Conservation (phyloP, 2,888 invertebrate species). For the Plemyria rubiginata region DNA sequence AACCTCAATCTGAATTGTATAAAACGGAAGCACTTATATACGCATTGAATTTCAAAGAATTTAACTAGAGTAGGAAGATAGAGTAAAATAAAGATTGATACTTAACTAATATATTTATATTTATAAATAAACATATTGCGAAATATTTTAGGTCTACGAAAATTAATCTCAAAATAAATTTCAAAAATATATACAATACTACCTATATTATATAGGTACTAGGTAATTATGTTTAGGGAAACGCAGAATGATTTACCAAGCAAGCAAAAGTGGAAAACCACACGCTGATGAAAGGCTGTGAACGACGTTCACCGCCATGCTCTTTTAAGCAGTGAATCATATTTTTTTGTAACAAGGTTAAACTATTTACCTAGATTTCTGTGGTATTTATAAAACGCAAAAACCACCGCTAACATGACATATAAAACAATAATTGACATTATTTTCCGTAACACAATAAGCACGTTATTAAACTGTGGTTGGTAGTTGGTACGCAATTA, state of each 20-base stretch:
- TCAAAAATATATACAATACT: neutral
- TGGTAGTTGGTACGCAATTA: conserved; percentile 39
- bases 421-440: conserved; percentile 44
- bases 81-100: conserved; percentile 3
- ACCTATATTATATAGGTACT: too few relatives aligned
- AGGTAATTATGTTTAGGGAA: too few relatives aligned
- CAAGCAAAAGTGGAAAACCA: conserved; percentile 12
- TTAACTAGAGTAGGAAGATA: conserved; percentile 2
- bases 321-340: conserved; percentile 38
- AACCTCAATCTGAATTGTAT: conserved; percentile 23
- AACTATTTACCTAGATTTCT: conserved; percentile 43
- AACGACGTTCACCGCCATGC: conserved; percentile 30
- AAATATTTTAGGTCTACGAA: conserved; percentile 6
- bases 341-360: conserved; percentile 41
- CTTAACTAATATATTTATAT: conserved; percentile 42
- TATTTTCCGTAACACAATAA: conserved; percentile 50
- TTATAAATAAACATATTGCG: conserved; percentile 8
- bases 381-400: conserved; percentile 42
- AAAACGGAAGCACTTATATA: conserved; percentile 14
- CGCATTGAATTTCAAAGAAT: conserved; percentile 31
- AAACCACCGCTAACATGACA: conserved; percentile 33
- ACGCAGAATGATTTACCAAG: neutral
- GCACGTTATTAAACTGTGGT: conserved; percentile 29
- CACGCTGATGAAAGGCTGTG: conserved; percentile 17
- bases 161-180: neutral